phyloP scores from a whole-genome alignment of 2,797 vertebrate species.

The Tiaroga cobitis region DNA sequence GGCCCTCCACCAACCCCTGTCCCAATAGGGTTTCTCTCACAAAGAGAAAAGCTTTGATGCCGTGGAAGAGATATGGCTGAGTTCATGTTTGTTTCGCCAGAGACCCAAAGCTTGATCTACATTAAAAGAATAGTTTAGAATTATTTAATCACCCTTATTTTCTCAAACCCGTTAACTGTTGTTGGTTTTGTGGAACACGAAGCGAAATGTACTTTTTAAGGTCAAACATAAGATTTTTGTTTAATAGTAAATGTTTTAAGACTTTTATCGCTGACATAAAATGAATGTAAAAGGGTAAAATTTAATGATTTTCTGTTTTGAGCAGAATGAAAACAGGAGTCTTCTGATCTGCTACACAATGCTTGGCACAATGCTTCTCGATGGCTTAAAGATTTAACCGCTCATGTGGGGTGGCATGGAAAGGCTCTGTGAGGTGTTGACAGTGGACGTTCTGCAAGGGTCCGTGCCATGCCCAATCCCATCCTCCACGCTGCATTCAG shows the following conservation, averaged over 20 bases:
- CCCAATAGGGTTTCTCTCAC: not conserved
- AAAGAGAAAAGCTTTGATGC: conserved; percentile 14
- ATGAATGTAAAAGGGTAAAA: not conserved
- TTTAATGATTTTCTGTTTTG: not conserved
- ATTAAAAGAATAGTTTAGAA: not conserved
- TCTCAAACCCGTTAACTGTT: not conserved
- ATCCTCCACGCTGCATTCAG: conserved; percentile 51
- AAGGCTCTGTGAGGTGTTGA: conserved; percentile 49
- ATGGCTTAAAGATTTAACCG: conserved; percentile 6
- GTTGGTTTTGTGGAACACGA: not conserved
- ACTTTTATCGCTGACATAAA: not conserved
- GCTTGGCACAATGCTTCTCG: not conserved
- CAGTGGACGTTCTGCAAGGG: conserved; percentile 46
- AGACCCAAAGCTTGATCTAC: not conserved
- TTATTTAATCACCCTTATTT: not conserved
- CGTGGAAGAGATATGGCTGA: not conserved
- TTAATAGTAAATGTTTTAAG: not conserved
- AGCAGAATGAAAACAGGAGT: not conserved
- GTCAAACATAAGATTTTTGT: not conserved
- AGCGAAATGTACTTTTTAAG: not conserved
- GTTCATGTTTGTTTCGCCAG: not conserved
- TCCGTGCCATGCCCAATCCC: conserved; percentile 48
- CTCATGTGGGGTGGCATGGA: conserved; percentile 19
- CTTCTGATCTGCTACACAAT: not conserved
- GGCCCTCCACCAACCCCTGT: conserved; percentile 21